These are phyloP conservation scores for Drosophila varians DNA, from an alignment of 1,140 invertebrate species.

Conservation along the genomic window DNA sequence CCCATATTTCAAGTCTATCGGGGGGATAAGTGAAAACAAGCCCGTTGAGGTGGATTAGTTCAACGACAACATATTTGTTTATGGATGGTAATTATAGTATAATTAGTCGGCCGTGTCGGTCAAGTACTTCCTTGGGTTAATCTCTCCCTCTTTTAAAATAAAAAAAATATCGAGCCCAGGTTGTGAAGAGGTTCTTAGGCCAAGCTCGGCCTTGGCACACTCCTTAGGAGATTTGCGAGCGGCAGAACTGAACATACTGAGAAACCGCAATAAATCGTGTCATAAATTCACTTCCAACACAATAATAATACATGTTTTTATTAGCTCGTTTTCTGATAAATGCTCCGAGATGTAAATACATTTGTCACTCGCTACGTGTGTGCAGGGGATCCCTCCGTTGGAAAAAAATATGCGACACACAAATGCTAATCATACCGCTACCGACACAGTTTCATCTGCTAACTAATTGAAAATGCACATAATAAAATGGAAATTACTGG, in stretches of 20 bases:
- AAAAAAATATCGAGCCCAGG: conserved; percentile 6
- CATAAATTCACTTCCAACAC: conserved; percentile 52
- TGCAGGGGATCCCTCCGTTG: conserved; percentile 16
- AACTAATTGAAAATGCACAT: conserved; percentile 32
- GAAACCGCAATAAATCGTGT: conserved; percentile 54
- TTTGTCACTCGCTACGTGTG: conserved; percentile 48
- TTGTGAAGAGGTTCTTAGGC: conserved; percentile 11
- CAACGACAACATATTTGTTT: conserved; percentile 54
- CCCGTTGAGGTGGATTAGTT: conserved; percentile 31
- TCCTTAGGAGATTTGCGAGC: conserved; percentile 5
- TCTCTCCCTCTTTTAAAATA: too few relatives aligned
- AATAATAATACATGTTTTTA: conserved; percentile 46
- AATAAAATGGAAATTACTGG: conserved; percentile 19
- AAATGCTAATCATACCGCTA: conserved; percentile 26
- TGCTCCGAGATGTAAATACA: conserved; percentile 24
- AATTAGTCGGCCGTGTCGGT: conserved; percentile 39
- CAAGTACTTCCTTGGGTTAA: conserved; percentile 51
- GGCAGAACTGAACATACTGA: conserved; percentile 16
- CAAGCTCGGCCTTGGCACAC: conserved; percentile 35
- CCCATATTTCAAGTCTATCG: conserved; percentile 85
- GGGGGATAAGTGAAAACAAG: conserved; percentile 23
- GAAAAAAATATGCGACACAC: background rate
- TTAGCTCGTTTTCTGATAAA: conserved; percentile 30
- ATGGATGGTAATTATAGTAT: conserved; percentile 37
- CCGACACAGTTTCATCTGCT: conserved; percentile 27